Percentiles rank a stretch among this genome's conserved stretches.
Conservation (phyloP, 2,113 vertebrate species). For the Sminthopsis crassicaudata region DNA sequence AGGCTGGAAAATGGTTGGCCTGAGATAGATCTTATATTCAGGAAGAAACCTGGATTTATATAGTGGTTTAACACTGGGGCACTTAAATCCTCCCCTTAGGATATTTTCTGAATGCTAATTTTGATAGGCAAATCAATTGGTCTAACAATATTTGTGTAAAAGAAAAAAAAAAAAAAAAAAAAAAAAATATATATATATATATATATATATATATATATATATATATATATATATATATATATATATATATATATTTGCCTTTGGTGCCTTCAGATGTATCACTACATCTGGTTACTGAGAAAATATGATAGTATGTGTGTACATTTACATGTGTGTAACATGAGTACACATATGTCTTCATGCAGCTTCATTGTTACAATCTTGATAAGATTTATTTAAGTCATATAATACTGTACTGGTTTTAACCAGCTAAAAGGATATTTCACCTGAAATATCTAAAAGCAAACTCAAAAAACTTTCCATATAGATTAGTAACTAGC, state of each 20-base stretch:
- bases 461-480: too few relatives aligned
- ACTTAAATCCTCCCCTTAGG: not conserved
- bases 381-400: not conserved
- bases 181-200: too few relatives aligned
- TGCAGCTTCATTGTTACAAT: too few relatives aligned
- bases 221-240: too few relatives aligned
- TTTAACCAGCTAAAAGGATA: too few relatives aligned
- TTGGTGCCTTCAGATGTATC: not conserved
- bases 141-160: conserved; percentile 44
- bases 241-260: not conserved
- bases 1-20: not conserved
- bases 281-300: conserved; percentile 13
- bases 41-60: not conserved
- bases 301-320: not conserved
- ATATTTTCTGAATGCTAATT: not conserved
- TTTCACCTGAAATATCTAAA: too few relatives aligned
- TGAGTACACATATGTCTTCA: not conserved
- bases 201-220: too few relatives aligned
- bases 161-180: too few relatives aligned
- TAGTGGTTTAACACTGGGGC: not conserved
- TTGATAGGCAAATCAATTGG: not conserved
- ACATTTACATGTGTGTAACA: not conserved
- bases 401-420: not conserved
- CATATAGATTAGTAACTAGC: too few relatives aligned
- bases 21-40: not conserved